Evolutionary conservation across 2,888 invertebrate species (phyloP), one percentile per base, ranked within the genome.

Genomic region (Nemoura dubitans): DNA sequence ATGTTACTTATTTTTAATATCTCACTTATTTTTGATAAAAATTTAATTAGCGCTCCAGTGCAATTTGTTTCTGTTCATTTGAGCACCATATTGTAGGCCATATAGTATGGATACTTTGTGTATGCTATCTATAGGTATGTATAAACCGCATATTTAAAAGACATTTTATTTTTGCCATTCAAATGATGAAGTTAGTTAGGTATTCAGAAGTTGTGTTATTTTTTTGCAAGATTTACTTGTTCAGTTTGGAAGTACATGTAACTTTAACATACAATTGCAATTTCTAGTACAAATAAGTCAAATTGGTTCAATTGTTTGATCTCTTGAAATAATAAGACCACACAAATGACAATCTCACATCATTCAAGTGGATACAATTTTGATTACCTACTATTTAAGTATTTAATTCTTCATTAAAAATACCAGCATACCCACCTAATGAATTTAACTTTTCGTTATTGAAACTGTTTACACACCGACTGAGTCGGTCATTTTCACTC

Each of bases 1-100:
- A 59, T 36, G 5, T 36, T 36, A 59, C 21, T 59, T 36, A 36
- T 36, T 59, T 59, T 59, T 16, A 59, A 59, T 59, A 59, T 59
- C 59, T 59, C 59, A 59, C 21, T 59, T 59, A 59, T 59, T 59
- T 59, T 59, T 59, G 59, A 59, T 59, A 59, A 59, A 59, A 59
- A 59, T 21, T 59, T 59, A 14, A 59, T 59, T 59, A 59, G 59
- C 59, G 21, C 16, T 59, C 21, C 14, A 59, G 59, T 59, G 2
- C 2, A 10, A 59, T 59, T 21, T 3, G 3, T 59, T 59, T 14
- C 21, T 21, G 59, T 59, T 59, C 21, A 59, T 59, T 59, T 21
- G 59, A 7, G 14, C 59, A 7, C 21, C 21, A 21, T 21, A 21
- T 59, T 59, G 16, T 59, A 59, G 2, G 59, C 16, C 59, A 59